Conservation (phyloP, 2,113 vertebrate species). For the Dascyllus trimaculatus region DNA sequence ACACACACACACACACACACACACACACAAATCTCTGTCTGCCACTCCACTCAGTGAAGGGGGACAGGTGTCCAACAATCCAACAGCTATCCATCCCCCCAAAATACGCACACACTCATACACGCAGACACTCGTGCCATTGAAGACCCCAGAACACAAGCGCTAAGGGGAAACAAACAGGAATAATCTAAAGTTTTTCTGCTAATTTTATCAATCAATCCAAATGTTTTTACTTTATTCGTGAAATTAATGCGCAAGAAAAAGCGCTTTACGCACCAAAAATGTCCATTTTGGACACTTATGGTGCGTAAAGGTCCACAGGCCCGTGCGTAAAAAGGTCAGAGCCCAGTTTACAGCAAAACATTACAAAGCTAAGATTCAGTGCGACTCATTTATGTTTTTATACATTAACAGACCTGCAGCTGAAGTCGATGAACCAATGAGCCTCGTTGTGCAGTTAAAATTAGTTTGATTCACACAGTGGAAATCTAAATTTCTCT, state of each 20-base stretch:
- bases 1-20: slow-evolving; percentile 45
- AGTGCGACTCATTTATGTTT: neutral
- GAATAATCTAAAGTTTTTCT: neutral
- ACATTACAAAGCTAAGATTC: neutral
- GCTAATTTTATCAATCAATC: neutral
- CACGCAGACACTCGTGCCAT: slow-evolving; percentile 3
- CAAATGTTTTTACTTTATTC: neutral
- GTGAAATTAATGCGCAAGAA: neutral
- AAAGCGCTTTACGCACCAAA: too few relatives aligned
- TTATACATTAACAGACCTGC: neutral
- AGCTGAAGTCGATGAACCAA: neutral
- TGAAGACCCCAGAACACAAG: neutral
- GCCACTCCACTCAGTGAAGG: slow-evolving; percentile 27
- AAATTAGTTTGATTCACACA: too few relatives aligned
- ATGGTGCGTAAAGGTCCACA: slow-evolving; percentile 9
- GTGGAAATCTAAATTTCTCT: neutral
- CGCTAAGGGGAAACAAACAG: neutral
- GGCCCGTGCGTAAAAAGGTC: neutral
- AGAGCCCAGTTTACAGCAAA: neutral
- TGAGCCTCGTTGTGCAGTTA: too few relatives aligned
- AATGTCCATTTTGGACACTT: neutral
- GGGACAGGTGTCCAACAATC: slow-evolving; percentile 68
- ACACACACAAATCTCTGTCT: slow-evolving; percentile 58
- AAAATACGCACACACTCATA: slow-evolving; percentile 10
- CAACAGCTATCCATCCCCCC: neutral